Conservation (phyloP, 2,888 invertebrate genomes). For the Parnassius mnemosyne region DNA sequence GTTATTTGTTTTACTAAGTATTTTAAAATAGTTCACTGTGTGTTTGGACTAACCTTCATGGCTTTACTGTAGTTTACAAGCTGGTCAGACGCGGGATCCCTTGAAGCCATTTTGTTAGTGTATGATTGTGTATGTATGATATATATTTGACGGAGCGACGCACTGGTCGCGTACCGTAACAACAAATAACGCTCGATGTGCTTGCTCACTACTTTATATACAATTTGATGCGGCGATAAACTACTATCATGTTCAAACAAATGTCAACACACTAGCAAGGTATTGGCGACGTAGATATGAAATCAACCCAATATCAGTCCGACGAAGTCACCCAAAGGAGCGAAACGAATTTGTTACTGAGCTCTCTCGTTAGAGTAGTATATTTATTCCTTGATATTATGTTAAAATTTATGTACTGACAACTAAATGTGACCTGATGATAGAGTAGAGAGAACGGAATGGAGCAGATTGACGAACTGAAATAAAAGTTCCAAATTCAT, state of each 20-base stretch:
- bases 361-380: no score
- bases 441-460: no score
- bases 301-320: background rate
- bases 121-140: background rate
- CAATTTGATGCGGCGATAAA: slow-evolving; percentile 47
- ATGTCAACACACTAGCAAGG: slow-evolving; percentile 34
- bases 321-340: background rate
- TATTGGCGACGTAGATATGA: slow-evolving; percentile 4
- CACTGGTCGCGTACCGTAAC: slow-evolving; percentile 55
- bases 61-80: slow-evolving; percentile 81
- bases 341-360: background rate
- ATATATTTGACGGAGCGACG: slow-evolving; percentile 45
- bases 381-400: no score
- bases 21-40: background rate
- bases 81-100: slow-evolving; percentile 83
- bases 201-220: slow-evolving; percentile 19
- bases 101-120: slow-evolving; percentile 62
- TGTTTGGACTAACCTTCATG: slow-evolving; percentile 73
- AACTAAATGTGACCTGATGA: no score
- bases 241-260: slow-evolving; percentile 55
- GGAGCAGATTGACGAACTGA: no score
- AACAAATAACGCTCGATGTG: slow-evolving; percentile 50
- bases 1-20: no score
- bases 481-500: no score
- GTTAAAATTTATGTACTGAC: no score